These are phyloP conservation scores for Sebastes miniatus DNA, from an alignment of 2,797 vertebrate genomes.

Conservation along the genomic window DNA sequence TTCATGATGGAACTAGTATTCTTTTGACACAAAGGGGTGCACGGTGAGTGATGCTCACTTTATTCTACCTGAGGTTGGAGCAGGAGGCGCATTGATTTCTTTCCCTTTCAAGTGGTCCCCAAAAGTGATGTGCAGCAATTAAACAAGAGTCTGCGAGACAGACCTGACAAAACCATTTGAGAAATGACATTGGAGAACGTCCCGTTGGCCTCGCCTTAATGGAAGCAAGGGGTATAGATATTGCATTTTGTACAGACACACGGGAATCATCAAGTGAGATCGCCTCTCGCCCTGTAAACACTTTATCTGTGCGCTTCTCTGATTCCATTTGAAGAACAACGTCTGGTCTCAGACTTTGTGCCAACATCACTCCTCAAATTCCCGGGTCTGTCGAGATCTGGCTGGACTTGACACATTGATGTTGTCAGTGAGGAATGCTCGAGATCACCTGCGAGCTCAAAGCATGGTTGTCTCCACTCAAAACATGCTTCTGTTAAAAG, in stretches of 20 bases:
- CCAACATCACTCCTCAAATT: slow-evolving; percentile 61
- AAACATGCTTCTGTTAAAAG: not conserved
- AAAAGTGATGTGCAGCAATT: slow-evolving; percentile 70
- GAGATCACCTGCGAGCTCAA: slow-evolving; percentile 32
- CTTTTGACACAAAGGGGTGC: slow-evolving; percentile 1
- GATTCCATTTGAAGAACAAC: slow-evolving; percentile 70
- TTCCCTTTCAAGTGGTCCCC: slow-evolving; percentile 51
- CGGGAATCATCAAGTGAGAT: slow-evolving; percentile 60
- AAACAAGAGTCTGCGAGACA: slow-evolving; percentile 56
- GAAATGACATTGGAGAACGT: slow-evolving; percentile 58
- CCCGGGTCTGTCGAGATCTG: slow-evolving; percentile 57
- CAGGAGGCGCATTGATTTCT: slow-evolving; percentile 62
- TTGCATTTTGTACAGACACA: slow-evolving; percentile 67
- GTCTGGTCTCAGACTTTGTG: slow-evolving; percentile 43
- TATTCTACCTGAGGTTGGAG: slow-evolving; percentile 30
- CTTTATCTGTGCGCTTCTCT: slow-evolving; percentile 63
- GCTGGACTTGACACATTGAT: slow-evolving; percentile 51
- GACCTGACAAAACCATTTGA: slow-evolving; percentile 71
- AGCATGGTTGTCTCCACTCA: slow-evolving; percentile 19
- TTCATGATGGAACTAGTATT: not conserved
- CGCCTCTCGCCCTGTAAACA: slow-evolving; percentile 60
- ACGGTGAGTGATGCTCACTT: slow-evolving; percentile 39
- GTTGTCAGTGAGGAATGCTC: slow-evolving; percentile 45
- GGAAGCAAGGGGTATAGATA: slow-evolving; percentile 55
- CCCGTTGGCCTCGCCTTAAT: slow-evolving; percentile 60